Conservation (phyloP, 1,140 invertebrate species). For the Drosophila truncata region DNA sequence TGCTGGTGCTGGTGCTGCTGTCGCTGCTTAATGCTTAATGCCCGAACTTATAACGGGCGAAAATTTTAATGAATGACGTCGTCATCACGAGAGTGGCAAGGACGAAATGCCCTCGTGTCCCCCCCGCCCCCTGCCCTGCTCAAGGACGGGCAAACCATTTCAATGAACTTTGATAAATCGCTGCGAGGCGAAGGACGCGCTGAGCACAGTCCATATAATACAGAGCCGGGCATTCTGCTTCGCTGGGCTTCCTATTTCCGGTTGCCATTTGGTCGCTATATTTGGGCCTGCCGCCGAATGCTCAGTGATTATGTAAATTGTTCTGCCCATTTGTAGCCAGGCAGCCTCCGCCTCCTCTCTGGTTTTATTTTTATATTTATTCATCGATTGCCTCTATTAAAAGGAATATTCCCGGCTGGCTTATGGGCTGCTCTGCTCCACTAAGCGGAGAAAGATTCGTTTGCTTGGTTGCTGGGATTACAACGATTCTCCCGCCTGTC, state of each 20-base stretch:
- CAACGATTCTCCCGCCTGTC: background rate
- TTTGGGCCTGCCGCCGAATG: conserved; percentile 62
- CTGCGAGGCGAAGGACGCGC: conserved; percentile 48
- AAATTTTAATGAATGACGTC: conserved; percentile 83
- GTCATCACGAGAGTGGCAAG: conserved; percentile 59
- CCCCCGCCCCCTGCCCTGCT: background rate
- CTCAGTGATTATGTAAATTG: conserved; percentile 71
- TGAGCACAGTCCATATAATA: conserved; percentile 32
- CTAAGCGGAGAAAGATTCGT: background rate
- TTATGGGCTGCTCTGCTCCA: background rate
- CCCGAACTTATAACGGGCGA: conserved; percentile 75
- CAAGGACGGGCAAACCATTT: conserved; percentile 74
- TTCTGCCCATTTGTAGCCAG: conserved; percentile 44
- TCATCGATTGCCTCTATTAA: conserved; percentile 61
- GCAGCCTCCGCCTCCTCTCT: conserved; percentile 32
- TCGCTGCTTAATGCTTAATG: conserved; percentile 69
- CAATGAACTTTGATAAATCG: conserved; percentile 82
- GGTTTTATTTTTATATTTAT: conserved; percentile 54
- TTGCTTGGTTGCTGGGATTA: background rate
- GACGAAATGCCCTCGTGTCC: conserved; percentile 11
- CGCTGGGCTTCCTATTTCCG: conserved; percentile 72
- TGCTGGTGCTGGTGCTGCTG: conserved; percentile 6
- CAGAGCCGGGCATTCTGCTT: conserved; percentile 57
- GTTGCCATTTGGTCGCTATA: conserved; percentile 73
- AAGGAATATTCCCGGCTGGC: conserved; percentile 35